Evolutionary conservation across 2,113 vertebrate species (phyloP).

Genomic region (Chrysemys picta): DNA sequence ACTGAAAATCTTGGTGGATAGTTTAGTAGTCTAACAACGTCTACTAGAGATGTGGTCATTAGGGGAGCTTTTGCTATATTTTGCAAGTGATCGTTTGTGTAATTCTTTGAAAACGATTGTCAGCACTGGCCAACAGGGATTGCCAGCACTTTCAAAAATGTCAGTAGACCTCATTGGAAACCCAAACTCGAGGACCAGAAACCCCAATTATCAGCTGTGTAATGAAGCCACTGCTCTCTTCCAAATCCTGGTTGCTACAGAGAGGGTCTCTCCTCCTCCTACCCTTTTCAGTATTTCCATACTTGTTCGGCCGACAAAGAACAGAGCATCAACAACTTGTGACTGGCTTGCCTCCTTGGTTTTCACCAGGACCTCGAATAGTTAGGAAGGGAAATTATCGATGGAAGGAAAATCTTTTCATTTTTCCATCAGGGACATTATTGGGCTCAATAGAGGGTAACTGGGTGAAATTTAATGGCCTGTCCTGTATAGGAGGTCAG

Average conservation of each 20-base stretch:
- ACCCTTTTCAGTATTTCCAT: background rate
- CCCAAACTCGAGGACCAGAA: rapidly evolving
- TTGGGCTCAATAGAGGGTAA: background rate
- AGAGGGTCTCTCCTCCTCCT: background rate
- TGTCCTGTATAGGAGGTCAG: background rate
- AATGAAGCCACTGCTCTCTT: background rate
- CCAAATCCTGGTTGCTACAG: background rate
- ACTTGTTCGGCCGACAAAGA: background rate
- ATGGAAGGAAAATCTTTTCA: background rate
- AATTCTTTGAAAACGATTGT: background rate
- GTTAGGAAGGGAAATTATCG: rapidly evolving
- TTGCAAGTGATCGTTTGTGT: background rate
- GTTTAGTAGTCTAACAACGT: background rate
- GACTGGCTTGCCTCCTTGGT: rapidly evolving
- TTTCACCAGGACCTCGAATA: background rate
- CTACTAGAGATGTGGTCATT: background rate
- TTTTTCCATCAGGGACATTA: background rate
- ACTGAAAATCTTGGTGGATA: background rate
- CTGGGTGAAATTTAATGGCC: background rate
- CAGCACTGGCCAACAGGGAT: rapidly evolving
- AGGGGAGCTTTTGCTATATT: background rate
- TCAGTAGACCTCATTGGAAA: rapidly evolving
- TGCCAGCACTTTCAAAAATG: rapidly evolving
- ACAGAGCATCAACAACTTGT: background rate
- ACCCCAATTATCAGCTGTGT: background rate